Base-by-base conservation (phyloP, 2,797 vertebrate genomes). In the Lepus oiostolus region DNA sequence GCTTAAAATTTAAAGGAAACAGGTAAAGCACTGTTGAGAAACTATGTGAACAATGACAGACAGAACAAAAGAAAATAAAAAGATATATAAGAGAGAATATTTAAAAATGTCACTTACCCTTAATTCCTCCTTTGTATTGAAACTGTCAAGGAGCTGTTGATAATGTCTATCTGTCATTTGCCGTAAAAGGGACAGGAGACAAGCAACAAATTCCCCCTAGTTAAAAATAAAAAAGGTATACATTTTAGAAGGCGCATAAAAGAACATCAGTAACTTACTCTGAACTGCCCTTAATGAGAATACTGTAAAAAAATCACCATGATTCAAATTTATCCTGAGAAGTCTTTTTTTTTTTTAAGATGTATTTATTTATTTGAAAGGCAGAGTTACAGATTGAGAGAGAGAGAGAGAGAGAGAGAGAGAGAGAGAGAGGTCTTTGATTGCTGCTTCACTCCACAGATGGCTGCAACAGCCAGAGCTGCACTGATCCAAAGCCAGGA, bases 111-210 rank as follows among this genome's bases (percentile, higher is more conserved):
- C 85, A 98, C 99, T 98, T 97, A 99, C 99, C 98, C 99, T 99
- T 97, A 99, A 98, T 86, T 99, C 99, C 35, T 99, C 99, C 97
- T 99, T 99, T 97, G 98, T 99, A 98, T 54, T 98, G 98, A 99
- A 99, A 58, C 99, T 99, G 95, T 99, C 99, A 92, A 99, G 99
- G 96, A 99, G 99, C 97, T 99, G 99, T 96, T 99, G 99, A 97
- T 99, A 99, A 98, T 99, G 99, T 96, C 99, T 98, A 97, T 99
- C 99, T 72, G 99, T 99, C 99, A 99, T 99, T 97, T 99, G 99
- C 94, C 99, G 98, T 96, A 99, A 98, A 0, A 99, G 98, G 38
- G 99, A 99, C 97, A 99, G 96, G 75, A 99, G 98, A 98, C 99
- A 99, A 0, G 99, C 99, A 96, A 99, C 99, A 98, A 99, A 99